Percentiles rank a stretch among this genome's conserved stretches.
phyloP scores from a whole-genome alignment of 2,113 vertebrate species.

The Tyto alba region DNA sequence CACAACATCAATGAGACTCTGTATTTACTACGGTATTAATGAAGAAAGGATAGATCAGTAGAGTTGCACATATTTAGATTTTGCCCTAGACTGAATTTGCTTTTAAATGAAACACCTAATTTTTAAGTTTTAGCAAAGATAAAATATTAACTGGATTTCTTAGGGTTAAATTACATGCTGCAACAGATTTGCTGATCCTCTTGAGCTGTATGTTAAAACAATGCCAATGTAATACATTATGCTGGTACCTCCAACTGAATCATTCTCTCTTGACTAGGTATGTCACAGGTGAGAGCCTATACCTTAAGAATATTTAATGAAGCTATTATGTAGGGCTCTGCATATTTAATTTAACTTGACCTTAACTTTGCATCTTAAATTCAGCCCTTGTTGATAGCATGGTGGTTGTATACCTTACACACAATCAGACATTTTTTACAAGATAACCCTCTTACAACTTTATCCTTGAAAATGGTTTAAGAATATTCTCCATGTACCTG shows the following conservation, averaged over 20 bases:
- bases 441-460: background rate
- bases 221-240: background rate
- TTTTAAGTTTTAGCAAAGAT: background rate
- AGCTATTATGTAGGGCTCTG: background rate
- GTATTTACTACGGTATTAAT: background rate
- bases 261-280: background rate
- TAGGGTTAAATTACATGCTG: background rate
- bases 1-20: background rate
- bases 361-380: too few relatives aligned
- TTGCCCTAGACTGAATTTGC: background rate
- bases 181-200: background rate
- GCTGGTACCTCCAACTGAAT: background rate
- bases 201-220: background rate
- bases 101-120: background rate
- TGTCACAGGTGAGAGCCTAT: background rate
- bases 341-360: background rate
- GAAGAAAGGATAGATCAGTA: background rate
- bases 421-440: accelerated
- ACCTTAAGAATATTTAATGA: background rate
- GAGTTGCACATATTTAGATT: background rate
- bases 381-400: background rate
- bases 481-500: background rate
- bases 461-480: background rate
- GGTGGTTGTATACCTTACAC: background rate
- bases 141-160: background rate